These are phyloP conservation scores for Gadus macrocephalus DNA, from an alignment of 2,113 vertebrate species.

Conservation along the genomic window DNA sequence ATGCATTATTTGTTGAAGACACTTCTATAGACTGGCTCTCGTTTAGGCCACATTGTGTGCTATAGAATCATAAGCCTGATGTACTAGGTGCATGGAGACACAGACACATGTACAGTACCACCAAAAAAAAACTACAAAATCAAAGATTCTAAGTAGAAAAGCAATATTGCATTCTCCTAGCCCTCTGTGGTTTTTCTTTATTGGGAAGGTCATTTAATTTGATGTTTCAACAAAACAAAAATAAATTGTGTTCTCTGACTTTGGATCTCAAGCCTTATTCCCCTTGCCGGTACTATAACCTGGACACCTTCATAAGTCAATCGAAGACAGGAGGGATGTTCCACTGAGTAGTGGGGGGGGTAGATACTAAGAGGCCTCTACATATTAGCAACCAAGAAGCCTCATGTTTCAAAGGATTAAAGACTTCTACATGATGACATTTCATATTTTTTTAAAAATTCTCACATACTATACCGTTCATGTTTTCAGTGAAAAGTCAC, in stretches of 20 bases:
- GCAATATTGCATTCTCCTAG: conserved; percentile 59
- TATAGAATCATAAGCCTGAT: not conserved
- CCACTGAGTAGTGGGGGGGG: too few species aligned
- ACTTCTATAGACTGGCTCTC: too few species aligned
- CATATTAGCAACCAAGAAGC: too few species aligned
- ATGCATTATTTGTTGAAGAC: not conserved
- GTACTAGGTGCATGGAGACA: not conserved
- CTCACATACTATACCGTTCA: too few species aligned
- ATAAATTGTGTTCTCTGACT: conserved; percentile 61
- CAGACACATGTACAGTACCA: conserved; percentile 2
- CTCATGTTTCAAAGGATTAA: too few species aligned
- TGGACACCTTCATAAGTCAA: conserved; percentile 52
- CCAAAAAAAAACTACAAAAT: conserved; percentile 31
- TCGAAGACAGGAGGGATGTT: not conserved
- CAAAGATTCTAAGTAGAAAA: conserved; percentile 65
- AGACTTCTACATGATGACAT: too few species aligned
- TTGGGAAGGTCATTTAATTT: conserved; percentile 65
- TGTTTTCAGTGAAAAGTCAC: too few species aligned
- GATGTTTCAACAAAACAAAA: conserved; percentile 62
- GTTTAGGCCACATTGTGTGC: too few species aligned
- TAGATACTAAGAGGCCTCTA: too few species aligned
- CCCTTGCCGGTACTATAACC: conserved; percentile 61
- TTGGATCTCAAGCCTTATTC: conserved; percentile 51
- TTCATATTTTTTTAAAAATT: too few species aligned
- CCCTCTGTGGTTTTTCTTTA: conserved; percentile 60